phyloP scores from a whole-genome alignment of 2,888 invertebrate genomes.

The Lochmaea crataegi region DNA sequence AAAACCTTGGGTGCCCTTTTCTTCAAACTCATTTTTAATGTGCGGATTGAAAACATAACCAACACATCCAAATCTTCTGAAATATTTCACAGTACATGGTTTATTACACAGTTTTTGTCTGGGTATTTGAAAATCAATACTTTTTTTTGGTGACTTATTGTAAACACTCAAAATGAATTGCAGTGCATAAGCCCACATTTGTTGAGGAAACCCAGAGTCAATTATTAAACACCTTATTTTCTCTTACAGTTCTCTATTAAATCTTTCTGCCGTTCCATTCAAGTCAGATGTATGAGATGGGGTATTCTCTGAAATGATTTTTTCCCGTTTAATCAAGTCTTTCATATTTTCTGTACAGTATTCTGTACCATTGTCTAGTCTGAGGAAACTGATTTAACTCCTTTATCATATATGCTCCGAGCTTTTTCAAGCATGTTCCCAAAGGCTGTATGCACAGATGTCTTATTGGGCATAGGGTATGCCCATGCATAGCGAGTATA shows the following conservation, averaged over 20 bases:
- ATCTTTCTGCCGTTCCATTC: no score
- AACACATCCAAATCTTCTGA: background rate
- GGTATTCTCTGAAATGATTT: no score
- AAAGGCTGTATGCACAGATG: background rate
- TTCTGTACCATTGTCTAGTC: background rate
- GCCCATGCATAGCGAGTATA: conserved; percentile 6
- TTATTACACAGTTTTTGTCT: conserved; percentile 2
- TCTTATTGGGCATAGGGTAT: background rate
- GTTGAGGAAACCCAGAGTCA: conserved; percentile 4
- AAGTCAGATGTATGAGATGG: no score
- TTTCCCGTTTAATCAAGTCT: background rate
- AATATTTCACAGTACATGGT: background rate
- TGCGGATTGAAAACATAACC: background rate
- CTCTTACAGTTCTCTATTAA: conserved; percentile 4
- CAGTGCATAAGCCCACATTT: conserved; percentile 5
- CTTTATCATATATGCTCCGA: background rate
- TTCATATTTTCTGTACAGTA: conserved; percentile 2
- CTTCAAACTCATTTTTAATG: background rate
- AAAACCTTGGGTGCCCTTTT: conserved; percentile 2
- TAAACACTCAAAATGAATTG: conserved; percentile 4
- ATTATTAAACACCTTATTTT: conserved; percentile 1
- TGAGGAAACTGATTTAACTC: background rate
- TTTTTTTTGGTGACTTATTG: background rate
- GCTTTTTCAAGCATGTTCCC: background rate
- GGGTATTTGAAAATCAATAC: background rate